Percentiles rank a stretch among this genome's conserved stretches.
phyloP scores from a whole-genome alignment of 2,113 vertebrate species.

The Cheilinus undulatus region DNA sequence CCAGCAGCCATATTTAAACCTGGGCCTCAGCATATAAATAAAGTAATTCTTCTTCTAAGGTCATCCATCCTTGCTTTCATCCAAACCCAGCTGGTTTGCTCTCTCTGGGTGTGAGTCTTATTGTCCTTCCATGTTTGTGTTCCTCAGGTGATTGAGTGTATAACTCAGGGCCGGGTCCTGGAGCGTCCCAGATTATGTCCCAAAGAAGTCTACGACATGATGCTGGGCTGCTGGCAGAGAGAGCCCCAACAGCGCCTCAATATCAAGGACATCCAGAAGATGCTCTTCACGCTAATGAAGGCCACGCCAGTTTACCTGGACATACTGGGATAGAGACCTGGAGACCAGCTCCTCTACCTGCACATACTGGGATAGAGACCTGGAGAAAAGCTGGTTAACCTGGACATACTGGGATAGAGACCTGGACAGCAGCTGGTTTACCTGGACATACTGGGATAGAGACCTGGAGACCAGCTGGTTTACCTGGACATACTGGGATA shows the following conservation, averaged over 20 bases:
- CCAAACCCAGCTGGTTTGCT: too few relatives aligned
- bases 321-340: constrained; percentile 80
- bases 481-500: constrained; percentile 87
- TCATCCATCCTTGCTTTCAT: too few relatives aligned
- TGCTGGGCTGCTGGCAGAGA: constrained; percentile 87
- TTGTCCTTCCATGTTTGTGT: neutral
- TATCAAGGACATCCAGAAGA: constrained; percentile 87
- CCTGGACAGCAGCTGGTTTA: too few relatives aligned
- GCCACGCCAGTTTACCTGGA: constrained; percentile 86
- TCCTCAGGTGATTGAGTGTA: constrained; percentile 86
- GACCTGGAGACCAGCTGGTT: constrained; percentile 76
- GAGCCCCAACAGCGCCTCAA: constrained; percentile 86
- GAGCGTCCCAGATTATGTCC: constrained; percentile 85
- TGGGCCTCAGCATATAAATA: too few relatives aligned
- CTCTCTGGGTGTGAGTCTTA: too few relatives aligned
- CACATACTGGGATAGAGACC: neutral
- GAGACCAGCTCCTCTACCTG: neutral
- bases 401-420: neutral
- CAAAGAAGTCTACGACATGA: constrained; percentile 86
- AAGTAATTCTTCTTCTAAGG: too few relatives aligned
- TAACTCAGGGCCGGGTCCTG: constrained; percentile 85
- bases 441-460: too few relatives aligned
- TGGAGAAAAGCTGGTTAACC: too few relatives aligned
- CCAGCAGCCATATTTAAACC: too few relatives aligned
- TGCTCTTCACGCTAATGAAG: constrained; percentile 83